Conservation (phyloP, 1,140 invertebrate genomes). For the Drosophila sp. region DNA sequence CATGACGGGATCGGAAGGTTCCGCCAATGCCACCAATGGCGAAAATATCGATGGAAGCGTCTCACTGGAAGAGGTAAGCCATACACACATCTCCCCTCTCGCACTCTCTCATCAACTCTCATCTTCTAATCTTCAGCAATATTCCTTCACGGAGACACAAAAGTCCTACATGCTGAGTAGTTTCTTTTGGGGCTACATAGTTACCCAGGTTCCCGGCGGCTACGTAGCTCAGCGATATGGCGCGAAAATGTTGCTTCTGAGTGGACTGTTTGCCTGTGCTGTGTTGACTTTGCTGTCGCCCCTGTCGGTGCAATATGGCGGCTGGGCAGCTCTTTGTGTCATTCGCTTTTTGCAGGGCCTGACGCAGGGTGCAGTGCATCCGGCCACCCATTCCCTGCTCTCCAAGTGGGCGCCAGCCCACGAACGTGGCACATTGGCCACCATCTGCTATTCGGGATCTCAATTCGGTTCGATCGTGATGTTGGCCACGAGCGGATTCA, state of each 20-base stretch:
- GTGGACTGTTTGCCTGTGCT: constrained; percentile 79
- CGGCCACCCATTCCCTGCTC: constrained; percentile 90
- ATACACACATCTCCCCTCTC: too few relatives aligned
- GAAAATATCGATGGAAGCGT: not conserved
- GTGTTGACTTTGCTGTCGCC: constrained; percentile 83
- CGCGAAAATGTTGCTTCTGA: constrained; percentile 83
- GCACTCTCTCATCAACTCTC: not conserved
- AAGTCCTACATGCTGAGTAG: constrained; percentile 84
- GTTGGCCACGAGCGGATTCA: constrained; percentile 85
- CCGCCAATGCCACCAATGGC: constrained; percentile 41
- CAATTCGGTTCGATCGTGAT: constrained; percentile 90
- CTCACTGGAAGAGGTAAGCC: not conserved
- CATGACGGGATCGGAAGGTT: constrained; percentile 50
- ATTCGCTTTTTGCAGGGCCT: constrained; percentile 90
- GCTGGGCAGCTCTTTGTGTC: constrained; percentile 85
- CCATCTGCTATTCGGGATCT: constrained; percentile 86
- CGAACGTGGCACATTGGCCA: constrained; percentile 85
- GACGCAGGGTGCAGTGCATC: constrained; percentile 91
- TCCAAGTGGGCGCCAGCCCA: constrained; percentile 89
- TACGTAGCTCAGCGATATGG: constrained; percentile 84
- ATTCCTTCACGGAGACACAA: constrained; percentile 40
- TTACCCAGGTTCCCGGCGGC: constrained; percentile 74
- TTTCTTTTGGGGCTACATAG: constrained; percentile 85
- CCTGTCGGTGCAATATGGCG: constrained; percentile 80
- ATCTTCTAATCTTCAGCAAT: constrained; percentile 20